Base-by-base conservation (phyloP, 2,888 invertebrate species). In the Noctua fimbriata region DNA sequence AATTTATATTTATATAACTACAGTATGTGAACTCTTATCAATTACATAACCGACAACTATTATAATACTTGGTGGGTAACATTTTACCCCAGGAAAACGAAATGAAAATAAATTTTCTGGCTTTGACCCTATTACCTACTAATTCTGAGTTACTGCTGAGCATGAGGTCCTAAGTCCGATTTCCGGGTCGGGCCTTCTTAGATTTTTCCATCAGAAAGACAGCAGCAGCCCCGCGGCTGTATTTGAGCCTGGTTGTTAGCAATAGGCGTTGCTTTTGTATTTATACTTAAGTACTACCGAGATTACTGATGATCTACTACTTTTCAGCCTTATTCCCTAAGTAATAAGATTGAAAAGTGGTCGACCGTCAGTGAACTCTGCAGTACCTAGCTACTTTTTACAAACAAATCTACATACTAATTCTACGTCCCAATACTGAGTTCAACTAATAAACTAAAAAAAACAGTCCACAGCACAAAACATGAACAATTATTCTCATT, bases 401-500 rank as follows among this genome's bases (percentile, higher is more conserved):
- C 41, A 24, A 24, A 2, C 24, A 70, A 47, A 70, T 44, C 28
- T 69, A 16, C 14, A 12, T 18, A 71, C 24, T 12, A 21, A 21
- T 36, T 36, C 7, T 36, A 55, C n/a, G 1, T n/a, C 14, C 18
- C 18, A 41, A 28, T 21, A 73, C 47, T 47, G 1, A 14, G 10
- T 1, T 1, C 74, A 70, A 60, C 28, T 21, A 84, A 52, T 47
- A 18, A 66, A 80, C 52, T 21, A 69, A 78, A 32, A 41, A 47
- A 69, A 65, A 52, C 47, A 41, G 41, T 49, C 21, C 44, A 36
- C 21, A 73, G 16, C 47, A 32, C 63, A 44, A 47, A 73, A 69
- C 32, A 63, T 16, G n/a, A 74, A 69, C 52, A 78, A 82, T 82
- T 84, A 86, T n/a, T 32, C 36, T 82, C 18, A 77, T 75, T 86